A percentile compares a stretch with the other conserved stretches of the same genome.
Evolutionary conservation across 2,113 vertebrate species (phyloP).

Genomic region (Periophthalmus modestus): DNA sequence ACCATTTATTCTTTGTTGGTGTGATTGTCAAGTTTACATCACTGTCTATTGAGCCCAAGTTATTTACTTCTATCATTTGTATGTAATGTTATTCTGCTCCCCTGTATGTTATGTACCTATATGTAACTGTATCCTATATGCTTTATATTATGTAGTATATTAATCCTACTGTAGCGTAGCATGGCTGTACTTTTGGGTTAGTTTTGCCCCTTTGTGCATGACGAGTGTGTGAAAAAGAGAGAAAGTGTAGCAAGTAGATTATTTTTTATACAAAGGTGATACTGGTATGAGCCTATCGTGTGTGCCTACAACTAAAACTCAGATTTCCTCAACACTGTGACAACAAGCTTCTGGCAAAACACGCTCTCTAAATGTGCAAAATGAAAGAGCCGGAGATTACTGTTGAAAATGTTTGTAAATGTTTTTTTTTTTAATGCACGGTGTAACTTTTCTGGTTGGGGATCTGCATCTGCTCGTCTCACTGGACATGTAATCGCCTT

Average conservation of each 20-base stretch:
- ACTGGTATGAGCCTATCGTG: constrained; percentile 52
- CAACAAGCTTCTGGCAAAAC: constrained; percentile 62
- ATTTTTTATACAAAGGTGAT: constrained; percentile 62
- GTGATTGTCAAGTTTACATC: constrained; percentile 14
- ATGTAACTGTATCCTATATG: constrained; percentile 54
- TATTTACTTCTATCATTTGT: constrained; percentile 19
- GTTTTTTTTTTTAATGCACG: constrained; percentile 15
- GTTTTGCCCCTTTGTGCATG: constrained; percentile 55
- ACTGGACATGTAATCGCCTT: background rate
- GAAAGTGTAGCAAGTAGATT: constrained; percentile 32
- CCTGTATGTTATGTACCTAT: constrained; percentile 35
- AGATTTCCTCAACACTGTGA: constrained; percentile 73
- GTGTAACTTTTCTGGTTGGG: background rate
- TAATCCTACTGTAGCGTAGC: constrained; percentile 70
- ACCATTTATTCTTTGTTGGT: background rate
- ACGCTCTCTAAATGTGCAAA: constrained; percentile 40
- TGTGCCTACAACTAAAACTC: constrained; percentile 42
- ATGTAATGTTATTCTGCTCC: constrained; percentile 24
- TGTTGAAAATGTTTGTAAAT: constrained; percentile 14
- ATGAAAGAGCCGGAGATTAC: constrained; percentile 49
- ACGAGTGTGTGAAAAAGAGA: constrained; percentile 21
- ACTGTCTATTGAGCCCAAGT: constrained; percentile 34
- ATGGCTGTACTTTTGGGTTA: constrained; percentile 60
- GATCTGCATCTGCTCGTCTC: background rate
- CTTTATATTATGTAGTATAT: constrained; percentile 70